phyloP scores from a whole-genome alignment of 2,113 vertebrate genomes.

The Synodontis membranacea region DNA sequence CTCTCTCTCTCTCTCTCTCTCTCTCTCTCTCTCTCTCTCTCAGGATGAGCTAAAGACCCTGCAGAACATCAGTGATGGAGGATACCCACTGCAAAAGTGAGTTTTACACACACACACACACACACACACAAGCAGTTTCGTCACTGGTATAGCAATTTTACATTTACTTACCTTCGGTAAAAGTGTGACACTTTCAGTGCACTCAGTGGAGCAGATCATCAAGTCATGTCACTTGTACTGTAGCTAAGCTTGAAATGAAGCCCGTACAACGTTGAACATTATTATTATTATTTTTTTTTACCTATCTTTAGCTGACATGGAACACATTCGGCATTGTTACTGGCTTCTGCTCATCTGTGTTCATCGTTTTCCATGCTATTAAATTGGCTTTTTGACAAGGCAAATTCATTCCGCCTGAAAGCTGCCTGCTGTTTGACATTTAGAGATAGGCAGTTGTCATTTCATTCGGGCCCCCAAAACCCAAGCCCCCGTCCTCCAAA shows the following conservation, averaged over 20 bases:
- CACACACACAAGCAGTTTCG: conserved; percentile 17
- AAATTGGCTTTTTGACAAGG: conserved; percentile 4
- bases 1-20: background rate
- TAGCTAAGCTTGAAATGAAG: background rate
- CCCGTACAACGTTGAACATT: no score
- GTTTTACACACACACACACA: conserved; percentile 46
- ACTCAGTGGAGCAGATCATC: background rate
- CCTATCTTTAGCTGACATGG: background rate
- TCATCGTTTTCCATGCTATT: background rate
- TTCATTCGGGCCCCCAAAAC: no score
- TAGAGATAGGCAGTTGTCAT: conserved; percentile 6
- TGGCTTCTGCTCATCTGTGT: background rate
- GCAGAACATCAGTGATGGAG: conserved; percentile 80
- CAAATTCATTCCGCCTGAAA: background rate
- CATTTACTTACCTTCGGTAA: background rate
- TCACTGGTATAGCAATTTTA: background rate
- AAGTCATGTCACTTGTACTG: background rate
- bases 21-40: conserved; percentile 51
- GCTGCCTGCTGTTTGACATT: conserved; percentile 10
- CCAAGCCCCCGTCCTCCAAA: background rate
- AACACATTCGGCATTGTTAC: background rate
- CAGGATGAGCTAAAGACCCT: conserved; percentile 87
- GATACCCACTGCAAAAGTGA: conserved; percentile 85
- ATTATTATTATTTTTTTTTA: no score
- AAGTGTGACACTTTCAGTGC: background rate